A percentile compares a stretch with the other conserved stretches of the same genome.
Evolutionary conservation across 2,888 invertebrate species (phyloP).

Genomic region (Biston stratarius): DNA sequence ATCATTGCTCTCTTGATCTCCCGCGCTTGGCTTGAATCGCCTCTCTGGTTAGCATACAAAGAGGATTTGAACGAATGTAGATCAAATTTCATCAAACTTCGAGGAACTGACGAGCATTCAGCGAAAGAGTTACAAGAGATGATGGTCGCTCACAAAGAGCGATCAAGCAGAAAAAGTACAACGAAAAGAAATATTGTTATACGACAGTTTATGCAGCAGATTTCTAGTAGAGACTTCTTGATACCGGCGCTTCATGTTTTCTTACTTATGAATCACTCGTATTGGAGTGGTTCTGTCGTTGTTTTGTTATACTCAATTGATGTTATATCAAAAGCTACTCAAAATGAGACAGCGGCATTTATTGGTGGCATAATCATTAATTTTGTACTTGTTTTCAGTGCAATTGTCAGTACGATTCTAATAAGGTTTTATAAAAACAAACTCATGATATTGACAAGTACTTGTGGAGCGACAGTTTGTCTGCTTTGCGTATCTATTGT

Average conservation of each 20-base stretch:
- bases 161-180: neutral
- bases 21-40: conserved; percentile 4
- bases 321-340: neutral
- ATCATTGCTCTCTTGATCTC: conserved; percentile 1
- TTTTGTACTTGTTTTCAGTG: neutral
- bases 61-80: neutral
- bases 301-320: conserved; percentile 18
- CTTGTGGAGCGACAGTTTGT: neutral
- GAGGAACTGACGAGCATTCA: conserved; percentile 14
- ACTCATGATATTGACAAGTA: neutral
- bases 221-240: conserved; percentile 7
- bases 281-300: conserved; percentile 17
- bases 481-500: conserved; percentile 2
- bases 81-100: conserved; percentile 9
- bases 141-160: neutral
- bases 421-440: conserved; percentile 14
- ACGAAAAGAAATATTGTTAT: neutral
- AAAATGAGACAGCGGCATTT: conserved; percentile 2
- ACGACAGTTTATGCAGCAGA: neutral
- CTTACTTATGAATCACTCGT: neutral
- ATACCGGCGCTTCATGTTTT: conserved; percentile 5
- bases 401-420: neutral
- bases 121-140: conserved; percentile 10
- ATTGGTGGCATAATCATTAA: neutral
- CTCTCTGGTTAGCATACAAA: conserved; percentile 16